phyloP scores from a whole-genome alignment of 2,797 vertebrate genomes.

The Miopithecus talapoin region DNA sequence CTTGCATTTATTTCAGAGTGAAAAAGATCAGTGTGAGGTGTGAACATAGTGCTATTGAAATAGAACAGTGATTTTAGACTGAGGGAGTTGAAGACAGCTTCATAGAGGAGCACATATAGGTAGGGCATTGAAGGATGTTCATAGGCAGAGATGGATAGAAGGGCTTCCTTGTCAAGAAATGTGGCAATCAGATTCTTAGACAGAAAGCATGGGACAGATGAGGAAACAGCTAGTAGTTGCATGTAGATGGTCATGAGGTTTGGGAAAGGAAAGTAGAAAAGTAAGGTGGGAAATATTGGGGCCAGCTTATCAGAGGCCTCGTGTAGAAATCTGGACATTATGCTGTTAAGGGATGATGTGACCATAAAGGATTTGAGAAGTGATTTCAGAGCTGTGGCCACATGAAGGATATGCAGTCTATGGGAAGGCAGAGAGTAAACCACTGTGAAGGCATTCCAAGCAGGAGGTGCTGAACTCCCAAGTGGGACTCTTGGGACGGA shows the following conservation, averaged over 20 bases:
- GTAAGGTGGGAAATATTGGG: background rate
- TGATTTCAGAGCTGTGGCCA: background rate
- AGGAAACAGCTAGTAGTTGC: background rate
- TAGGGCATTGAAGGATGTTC: background rate
- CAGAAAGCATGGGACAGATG: background rate
- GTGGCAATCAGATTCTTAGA: background rate
- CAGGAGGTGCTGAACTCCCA: background rate
- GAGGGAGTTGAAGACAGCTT: background rate
- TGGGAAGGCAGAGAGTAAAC: background rate
- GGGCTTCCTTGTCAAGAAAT: background rate
- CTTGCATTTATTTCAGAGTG: slow-evolving; percentile 38
- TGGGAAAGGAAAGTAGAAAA: background rate
- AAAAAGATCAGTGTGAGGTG: background rate
- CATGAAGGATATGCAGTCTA: background rate
- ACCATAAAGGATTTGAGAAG: background rate
- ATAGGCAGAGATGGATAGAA: background rate
- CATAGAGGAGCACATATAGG: background rate
- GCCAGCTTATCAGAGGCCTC: background rate
- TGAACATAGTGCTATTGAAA: background rate
- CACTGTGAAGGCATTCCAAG: background rate
- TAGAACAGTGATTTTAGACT: slow-evolving; percentile 1
- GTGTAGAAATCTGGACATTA: background rate
- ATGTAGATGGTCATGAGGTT: background rate
- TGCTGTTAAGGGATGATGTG: background rate
- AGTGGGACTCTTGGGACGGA: background rate